These are phyloP conservation scores for Apis florea DNA, from an alignment of 1,140 invertebrate genomes.

Conservation along the genomic window DNA sequence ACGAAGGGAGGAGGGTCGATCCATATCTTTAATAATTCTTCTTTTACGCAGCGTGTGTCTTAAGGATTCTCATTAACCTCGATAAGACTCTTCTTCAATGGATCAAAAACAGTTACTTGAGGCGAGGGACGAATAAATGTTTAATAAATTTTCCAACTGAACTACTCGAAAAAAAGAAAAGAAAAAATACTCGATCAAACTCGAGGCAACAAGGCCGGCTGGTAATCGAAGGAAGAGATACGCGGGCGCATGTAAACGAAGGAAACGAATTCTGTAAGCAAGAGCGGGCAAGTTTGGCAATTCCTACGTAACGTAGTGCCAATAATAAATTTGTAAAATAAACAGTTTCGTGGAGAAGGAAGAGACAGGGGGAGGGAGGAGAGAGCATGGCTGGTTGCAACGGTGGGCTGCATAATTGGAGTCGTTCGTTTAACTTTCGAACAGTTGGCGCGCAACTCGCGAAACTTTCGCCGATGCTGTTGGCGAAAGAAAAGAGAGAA, in stretches of 20 bases:
- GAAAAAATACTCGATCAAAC: no score
- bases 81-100: no score
- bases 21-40: slow-evolving; percentile 71
- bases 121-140: no score
- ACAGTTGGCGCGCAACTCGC: slow-evolving; percentile 64
- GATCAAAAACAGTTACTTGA: no score
- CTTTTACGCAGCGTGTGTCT: slow-evolving; percentile 57
- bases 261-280: slow-evolving; percentile 24
- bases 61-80: no score
- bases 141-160: no score
- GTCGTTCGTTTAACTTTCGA: slow-evolving; percentile 74
- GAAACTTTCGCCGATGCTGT: slow-evolving; percentile 67
- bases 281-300: slow-evolving; percentile 55
- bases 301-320: slow-evolving; percentile 64
- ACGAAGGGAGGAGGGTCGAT: not conserved
- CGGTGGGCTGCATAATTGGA: slow-evolving; percentile 72
- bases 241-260: not conserved
- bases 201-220: not conserved
- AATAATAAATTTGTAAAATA: slow-evolving; percentile 75
- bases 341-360: slow-evolving; percentile 54
- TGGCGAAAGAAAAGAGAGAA: slow-evolving; percentile 36
- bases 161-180: no score
- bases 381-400: slow-evolving; percentile 56
- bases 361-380: not conserved
- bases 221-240: not conserved